These are phyloP conservation scores for Dynastes tityus DNA, from an alignment of 2,888 invertebrate species.

Conservation along the genomic window DNA sequence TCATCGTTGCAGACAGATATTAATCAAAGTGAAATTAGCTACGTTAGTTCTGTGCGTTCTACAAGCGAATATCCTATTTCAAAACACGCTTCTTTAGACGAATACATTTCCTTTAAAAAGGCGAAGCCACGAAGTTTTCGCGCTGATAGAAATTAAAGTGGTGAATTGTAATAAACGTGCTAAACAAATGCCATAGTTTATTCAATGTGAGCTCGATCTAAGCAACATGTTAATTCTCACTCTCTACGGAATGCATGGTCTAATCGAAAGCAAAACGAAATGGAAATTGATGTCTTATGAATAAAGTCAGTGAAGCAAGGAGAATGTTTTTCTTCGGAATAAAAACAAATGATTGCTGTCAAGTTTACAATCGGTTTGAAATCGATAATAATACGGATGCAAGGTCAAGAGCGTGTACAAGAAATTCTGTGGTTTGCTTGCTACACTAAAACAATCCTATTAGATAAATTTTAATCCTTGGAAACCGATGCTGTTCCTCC, in stretches of 20 bases:
- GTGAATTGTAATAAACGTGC: too few species aligned
- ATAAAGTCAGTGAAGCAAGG: background rate
- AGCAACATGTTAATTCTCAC: background rate
- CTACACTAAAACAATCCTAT: background rate
- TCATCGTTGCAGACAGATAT: too few species aligned
- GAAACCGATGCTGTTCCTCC: background rate
- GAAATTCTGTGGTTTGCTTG: background rate
- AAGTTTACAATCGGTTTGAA: background rate
- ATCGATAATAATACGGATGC: background rate
- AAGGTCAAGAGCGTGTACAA: background rate
- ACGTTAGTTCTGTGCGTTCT: too few species aligned
- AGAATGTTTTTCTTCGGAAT: background rate
- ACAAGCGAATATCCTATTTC: too few species aligned
- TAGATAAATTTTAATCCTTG: background rate
- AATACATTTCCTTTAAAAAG: too few species aligned
- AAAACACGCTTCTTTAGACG: too few species aligned
- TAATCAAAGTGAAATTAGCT: too few species aligned
- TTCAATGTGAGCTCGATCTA: too few species aligned
- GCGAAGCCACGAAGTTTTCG: too few species aligned
- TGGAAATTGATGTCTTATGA: background rate
- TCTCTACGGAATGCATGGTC: background rate
- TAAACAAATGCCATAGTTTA: too few species aligned
- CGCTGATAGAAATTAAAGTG: too few species aligned
- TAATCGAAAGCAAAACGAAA: conserved; percentile 1
- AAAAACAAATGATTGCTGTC: background rate